These are phyloP conservation scores for Manis javanica DNA, from an alignment of 2,797 vertebrate genomes.

Conservation along the genomic window DNA sequence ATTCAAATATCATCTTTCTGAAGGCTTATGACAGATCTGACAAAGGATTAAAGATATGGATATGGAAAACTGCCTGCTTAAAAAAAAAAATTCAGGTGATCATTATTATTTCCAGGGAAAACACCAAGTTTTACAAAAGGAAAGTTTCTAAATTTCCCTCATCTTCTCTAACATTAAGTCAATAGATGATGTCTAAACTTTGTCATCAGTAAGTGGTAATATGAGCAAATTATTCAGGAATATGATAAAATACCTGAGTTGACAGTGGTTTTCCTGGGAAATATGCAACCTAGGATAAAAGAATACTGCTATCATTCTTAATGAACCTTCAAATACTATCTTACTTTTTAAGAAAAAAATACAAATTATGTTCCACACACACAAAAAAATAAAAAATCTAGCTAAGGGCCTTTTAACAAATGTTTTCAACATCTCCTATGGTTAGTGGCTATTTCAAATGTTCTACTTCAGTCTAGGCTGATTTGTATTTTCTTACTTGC, in stretches of 20 bases:
- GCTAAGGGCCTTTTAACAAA: not conserved
- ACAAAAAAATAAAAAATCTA: not conserved
- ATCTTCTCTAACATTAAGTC: not conserved
- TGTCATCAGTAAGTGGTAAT: not conserved
- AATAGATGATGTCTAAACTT: not conserved
- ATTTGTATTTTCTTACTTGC: not conserved
- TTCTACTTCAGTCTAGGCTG: not conserved
- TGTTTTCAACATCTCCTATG: not conserved
- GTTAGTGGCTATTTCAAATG: not conserved
- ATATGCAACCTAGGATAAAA: not conserved
- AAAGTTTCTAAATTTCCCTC: not conserved
- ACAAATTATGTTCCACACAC: not conserved
- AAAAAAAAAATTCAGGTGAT: not conserved
- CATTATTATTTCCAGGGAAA: not conserved
- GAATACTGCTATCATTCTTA: not conserved
- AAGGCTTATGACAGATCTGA: not conserved
- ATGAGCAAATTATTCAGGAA: not conserved
- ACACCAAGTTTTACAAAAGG: not conserved
- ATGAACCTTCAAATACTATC: not conserved
- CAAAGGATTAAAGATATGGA: not conserved
- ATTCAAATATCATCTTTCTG: not conserved
- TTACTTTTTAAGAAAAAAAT: constrained; percentile 45
- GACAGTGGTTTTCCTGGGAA: not conserved
- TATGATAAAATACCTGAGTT: not conserved
- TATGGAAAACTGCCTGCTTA: not conserved